A percentile compares a stretch with the other conserved stretches of the same genome.
phyloP scores from a whole-genome alignment of 1,140 invertebrate genomes.

The Sminthurides bifidus region DNA sequence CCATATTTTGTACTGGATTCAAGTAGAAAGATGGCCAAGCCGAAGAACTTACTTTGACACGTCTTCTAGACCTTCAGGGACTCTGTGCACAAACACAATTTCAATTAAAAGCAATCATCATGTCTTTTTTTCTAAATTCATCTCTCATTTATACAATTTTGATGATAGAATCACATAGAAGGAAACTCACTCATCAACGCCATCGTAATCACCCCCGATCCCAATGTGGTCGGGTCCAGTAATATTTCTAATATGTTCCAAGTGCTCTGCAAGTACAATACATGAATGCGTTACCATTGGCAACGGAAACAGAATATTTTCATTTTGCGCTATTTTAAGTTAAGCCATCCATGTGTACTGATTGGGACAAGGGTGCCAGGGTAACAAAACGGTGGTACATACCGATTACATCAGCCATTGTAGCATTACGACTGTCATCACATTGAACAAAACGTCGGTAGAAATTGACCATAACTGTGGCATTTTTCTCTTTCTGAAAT shows the following conservation, averaged over 20 bases:
- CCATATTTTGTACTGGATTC: neutral
- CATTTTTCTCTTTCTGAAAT: constrained; percentile 40
- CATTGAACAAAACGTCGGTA: constrained; percentile 40
- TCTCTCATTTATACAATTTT: neutral
- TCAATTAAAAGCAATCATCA: neutral
- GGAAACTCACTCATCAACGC: constrained; percentile 31
- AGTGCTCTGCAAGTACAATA: constrained; percentile 38
- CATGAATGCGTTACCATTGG: neutral
- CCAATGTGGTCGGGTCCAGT: constrained; percentile 33
- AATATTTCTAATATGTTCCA: constrained; percentile 39
- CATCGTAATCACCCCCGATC: constrained; percentile 36
- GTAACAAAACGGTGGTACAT: too few relatives aligned
- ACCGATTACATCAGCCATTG: constrained; percentile 41
- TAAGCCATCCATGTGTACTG: too few relatives aligned
- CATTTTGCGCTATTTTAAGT: too few relatives aligned
- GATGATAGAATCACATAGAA: neutral
- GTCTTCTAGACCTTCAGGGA: constrained; percentile 39
- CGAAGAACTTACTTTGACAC: constrained; percentile 36
- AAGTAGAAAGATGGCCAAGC: neutral
- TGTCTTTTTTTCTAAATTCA: neutral
- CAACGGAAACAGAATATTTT: too few relatives aligned
- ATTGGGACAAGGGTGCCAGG: too few relatives aligned
- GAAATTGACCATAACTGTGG: constrained; percentile 45
- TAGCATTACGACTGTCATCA: constrained; percentile 32
- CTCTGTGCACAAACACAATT: neutral